Evolutionary conservation across 2,797 vertebrate species (phyloP).

Genomic region (Caiman crocodilus): DNA sequence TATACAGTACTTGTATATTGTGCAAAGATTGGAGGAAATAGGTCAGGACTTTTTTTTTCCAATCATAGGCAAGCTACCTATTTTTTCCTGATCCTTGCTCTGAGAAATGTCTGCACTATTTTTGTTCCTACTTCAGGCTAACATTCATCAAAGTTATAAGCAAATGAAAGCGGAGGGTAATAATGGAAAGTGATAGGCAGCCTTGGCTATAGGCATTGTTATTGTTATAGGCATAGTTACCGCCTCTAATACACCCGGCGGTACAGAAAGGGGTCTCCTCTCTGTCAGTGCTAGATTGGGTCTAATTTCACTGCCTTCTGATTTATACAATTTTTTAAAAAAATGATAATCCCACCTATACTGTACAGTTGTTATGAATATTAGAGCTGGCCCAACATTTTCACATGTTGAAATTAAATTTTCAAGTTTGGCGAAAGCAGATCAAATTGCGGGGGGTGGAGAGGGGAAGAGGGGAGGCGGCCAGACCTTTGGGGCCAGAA

Average conservation of each 20-base stretch:
- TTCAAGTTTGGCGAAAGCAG: not conserved
- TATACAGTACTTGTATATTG: rapidly evolving
- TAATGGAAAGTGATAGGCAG: not conserved
- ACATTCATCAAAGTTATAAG: not conserved
- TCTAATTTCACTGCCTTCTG: not conserved
- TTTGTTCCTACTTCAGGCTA: not conserved
- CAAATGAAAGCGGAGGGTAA: rapidly evolving
- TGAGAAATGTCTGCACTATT: not conserved
- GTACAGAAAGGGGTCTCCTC: not conserved
- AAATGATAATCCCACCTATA: not conserved
- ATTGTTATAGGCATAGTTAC: rapidly evolving
- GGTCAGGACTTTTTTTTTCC: not conserved
- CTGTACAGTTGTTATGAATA: not conserved
- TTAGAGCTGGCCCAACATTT: not conserved
- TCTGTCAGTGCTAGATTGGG: not conserved
- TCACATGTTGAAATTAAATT: not conserved
- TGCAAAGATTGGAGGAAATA: rapidly evolving
- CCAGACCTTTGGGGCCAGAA: not conserved
- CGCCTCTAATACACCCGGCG: rapidly evolving
- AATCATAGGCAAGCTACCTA: not conserved
- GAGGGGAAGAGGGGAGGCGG: not conserved
- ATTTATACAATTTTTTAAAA: not conserved
- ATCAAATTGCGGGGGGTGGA: not conserved
- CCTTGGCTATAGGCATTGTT: rapidly evolving
- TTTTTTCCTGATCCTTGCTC: not conserved